Percentiles rank a stretch among this genome's conserved stretches.
Conservation (phyloP, 2,113 vertebrate species). For the Scartelaos histophorus region DNA sequence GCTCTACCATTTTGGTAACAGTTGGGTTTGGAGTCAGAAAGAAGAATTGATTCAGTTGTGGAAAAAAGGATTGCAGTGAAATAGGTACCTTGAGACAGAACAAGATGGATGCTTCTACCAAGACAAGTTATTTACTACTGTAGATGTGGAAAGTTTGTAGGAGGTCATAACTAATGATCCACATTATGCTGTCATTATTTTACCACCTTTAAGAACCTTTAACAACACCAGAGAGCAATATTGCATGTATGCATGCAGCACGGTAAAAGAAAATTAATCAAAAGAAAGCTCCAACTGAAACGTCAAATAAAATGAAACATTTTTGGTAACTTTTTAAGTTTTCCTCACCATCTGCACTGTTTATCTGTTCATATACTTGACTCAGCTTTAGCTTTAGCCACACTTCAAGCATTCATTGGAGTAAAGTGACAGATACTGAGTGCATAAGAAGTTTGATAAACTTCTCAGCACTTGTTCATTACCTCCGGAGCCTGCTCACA, state of each 20-base stretch:
- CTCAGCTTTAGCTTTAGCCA: neutral
- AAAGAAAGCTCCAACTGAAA: no score
- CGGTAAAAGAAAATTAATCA: no score
- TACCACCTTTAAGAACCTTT: neutral
- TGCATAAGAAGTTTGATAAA: neutral
- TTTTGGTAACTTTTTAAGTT: no score
- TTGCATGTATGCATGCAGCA: no score
- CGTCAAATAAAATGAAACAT: no score
- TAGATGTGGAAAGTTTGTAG: constrained; percentile 26
- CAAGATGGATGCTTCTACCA: constrained; percentile 44
- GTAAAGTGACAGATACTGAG: neutral
- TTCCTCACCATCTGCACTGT: no score
- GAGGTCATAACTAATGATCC: neutral
- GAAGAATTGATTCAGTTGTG: constrained; percentile 13
- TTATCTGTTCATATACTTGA: neutral
- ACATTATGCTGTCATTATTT: neutral
- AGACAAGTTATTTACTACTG: constrained; percentile 50
- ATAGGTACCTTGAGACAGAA: constrained; percentile 39
- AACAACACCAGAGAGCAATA: neutral
- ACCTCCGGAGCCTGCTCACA: neutral
- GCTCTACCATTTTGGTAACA: constrained; percentile 5
- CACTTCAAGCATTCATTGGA: neutral
- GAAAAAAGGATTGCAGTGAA: constrained; percentile 48
- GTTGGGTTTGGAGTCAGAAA: constrained; percentile 13
- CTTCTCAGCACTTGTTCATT: neutral